These are phyloP conservation scores for Montipora sp. DNA, from an alignment of 64 coral and sea anemone genomes.

Conservation along the genomic window DNA sequence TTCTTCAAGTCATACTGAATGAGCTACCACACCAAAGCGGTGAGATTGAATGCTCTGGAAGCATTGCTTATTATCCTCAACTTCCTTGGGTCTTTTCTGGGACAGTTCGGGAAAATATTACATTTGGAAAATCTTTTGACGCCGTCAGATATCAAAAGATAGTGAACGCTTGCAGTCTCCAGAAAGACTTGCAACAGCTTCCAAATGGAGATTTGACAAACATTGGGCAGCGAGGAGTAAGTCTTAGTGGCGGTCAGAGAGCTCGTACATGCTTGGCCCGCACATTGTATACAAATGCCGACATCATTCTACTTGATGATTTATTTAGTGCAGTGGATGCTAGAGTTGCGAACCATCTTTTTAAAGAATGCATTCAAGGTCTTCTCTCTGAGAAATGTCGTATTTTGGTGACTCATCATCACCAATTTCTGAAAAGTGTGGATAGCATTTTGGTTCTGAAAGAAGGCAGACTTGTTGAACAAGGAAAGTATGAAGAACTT, in stretches of 20 bases:
- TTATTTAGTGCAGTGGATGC: conserved; percentile 44
- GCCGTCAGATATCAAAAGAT: conserved; percentile 50
- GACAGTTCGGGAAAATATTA: conserved; percentile 72
- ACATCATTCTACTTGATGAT: conserved; percentile 77
- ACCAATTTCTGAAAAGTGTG: conserved; percentile 15
- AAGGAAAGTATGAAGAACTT: conserved; percentile 52
- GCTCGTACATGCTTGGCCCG: conserved; percentile 65
- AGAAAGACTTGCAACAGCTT: conserved; percentile 56
- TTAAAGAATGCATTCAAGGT: conserved; percentile 52
- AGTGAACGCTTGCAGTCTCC: conserved; percentile 62
- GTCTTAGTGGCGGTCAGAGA: conserved; percentile 61
- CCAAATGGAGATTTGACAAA: conserved; percentile 74
- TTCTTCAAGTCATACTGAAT: conserved; percentile 52
- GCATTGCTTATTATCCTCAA: conserved; percentile 70
- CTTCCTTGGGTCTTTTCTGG: conserved; percentile 73
- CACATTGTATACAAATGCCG: conserved; percentile 52
- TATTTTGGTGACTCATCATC: conserved; percentile 48
- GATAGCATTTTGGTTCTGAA: conserved; percentile 67
- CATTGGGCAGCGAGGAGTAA: conserved; percentile 67
- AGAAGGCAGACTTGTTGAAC: conserved; percentile 12
- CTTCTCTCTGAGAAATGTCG: conserved; percentile 42
- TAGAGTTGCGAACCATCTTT: conserved; percentile 18
- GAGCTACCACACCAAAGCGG: conserved; percentile 57
- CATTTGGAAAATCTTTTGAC: conserved; percentile 63
- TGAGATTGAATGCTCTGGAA: conserved; percentile 18